Conservation (phyloP, 2,888 invertebrate species). For the Noctua fimbriata region DNA sequence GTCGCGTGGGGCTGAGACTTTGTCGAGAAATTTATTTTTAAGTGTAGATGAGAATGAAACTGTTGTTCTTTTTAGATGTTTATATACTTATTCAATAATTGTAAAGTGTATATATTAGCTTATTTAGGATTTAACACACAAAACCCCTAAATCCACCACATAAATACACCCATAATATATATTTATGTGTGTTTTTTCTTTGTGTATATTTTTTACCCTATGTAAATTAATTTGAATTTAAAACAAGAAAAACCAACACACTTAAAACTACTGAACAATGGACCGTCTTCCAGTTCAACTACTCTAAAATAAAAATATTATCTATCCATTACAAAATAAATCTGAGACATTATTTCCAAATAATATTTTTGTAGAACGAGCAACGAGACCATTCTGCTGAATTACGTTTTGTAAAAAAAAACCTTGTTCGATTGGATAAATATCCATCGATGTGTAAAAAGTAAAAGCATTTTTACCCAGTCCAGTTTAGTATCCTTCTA, state of each 20-base stretch:
- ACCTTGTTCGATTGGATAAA: slow-evolving; percentile 37
- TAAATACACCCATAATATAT: too few relatives aligned
- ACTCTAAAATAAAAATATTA: not conserved
- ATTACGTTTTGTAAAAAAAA: slow-evolving; percentile 34
- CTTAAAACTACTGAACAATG: not conserved
- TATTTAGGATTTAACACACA: not conserved
- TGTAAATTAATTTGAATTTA: too few relatives aligned
- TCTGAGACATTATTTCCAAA: slow-evolving; percentile 3
- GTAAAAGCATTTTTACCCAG: slow-evolving; percentile 33
- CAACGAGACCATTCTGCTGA: slow-evolving; percentile 11
- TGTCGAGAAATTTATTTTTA: slow-evolving; percentile 24
- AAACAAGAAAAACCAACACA: not conserved
- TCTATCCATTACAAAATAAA: not conserved
- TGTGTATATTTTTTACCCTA: too few relatives aligned
- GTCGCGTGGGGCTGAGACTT: not conserved
- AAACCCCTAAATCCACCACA: not conserved
- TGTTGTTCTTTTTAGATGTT: not conserved
- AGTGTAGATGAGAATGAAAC: not conserved
- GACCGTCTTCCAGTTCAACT: not conserved
- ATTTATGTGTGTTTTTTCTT: too few relatives aligned
- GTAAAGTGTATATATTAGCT: too few relatives aligned
- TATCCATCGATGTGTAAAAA: slow-evolving; percentile 34
- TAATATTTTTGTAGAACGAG: not conserved
- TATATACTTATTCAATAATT: too few relatives aligned
- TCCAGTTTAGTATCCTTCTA: slow-evolving; percentile 53